Evolutionary conservation across 2,113 vertebrate genomes (phyloP), one percentile per base, ranked within the genome.

Genomic region (Rissa tridactyla): DNA sequence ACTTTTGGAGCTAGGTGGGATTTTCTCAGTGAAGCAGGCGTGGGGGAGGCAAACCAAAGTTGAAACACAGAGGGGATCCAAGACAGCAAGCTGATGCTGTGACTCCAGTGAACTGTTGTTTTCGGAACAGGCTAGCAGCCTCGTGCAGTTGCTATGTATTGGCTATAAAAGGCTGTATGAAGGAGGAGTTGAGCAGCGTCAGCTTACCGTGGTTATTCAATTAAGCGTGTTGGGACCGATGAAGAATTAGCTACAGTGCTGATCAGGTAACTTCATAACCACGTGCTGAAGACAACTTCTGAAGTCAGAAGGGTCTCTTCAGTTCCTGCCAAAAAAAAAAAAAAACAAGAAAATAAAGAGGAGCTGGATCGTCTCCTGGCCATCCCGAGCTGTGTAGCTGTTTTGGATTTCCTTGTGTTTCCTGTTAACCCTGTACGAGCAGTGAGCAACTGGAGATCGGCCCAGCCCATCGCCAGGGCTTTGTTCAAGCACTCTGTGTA

Each of bases 121-220:
- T 81, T 44, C 64, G 55, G 58, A 49, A 14, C 36, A 57, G 86
- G 34, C 80, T 47, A 22, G 54, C 73, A 64, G 52, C 52, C 61
- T 83, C 23, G 0, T 13, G n/a, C 36, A 27, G 0, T 2, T 36
- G 51, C 60, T 25, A 0, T 75, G 82, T 30, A 2, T 46, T 58
- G 70, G 12, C 23, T 26, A 1, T 23, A 27, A 60, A 30, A 57
- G 47, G 47, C 71, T 72, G 34, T 65, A 3, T 38, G 55, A 15
- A 61, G 54, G 38, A 70, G 72, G 42, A 75, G 29, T 1, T 25
- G 79, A 27, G 51, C 60, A 64, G 88, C 55, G 58, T 34, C 85
- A 60, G n/a, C 40, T 73, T 29, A 30, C 44, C 0, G 0, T 88
- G 13, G 14, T 34, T 66, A 8, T 70, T 64, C 32, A 38, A 1